phyloP scores from a whole-genome alignment of 2,797 vertebrate genomes.

The Rhynchotus rufescens region DNA sequence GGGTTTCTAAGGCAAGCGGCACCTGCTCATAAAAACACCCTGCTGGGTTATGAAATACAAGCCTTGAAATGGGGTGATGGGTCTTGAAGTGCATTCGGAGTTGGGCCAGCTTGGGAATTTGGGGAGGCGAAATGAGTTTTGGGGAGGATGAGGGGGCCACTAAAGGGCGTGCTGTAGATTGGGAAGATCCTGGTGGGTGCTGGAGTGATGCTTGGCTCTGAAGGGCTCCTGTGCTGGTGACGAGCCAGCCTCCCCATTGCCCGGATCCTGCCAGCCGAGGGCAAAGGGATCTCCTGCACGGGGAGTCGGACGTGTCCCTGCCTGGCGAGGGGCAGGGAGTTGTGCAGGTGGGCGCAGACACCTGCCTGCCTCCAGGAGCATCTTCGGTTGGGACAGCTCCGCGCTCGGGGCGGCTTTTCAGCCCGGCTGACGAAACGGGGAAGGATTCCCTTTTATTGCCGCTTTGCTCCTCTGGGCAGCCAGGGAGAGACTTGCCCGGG shows the following conservation, averaged over 20 bases:
- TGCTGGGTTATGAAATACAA: accelerated
- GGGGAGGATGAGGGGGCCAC: not conserved
- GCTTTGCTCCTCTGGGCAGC: not conserved
- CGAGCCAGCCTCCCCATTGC: not conserved
- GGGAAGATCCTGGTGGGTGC: not conserved
- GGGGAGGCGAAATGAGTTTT: accelerated
- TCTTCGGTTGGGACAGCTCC: accelerated
- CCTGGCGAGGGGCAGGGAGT: accelerated
- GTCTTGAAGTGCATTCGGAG: accelerated
- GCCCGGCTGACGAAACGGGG: not conserved
- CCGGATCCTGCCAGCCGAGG: not conserved
- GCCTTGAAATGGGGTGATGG: not conserved
- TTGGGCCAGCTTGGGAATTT: not conserved
- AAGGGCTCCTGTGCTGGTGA: not conserved
- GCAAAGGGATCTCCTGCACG: not conserved
- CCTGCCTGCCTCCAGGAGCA: accelerated
- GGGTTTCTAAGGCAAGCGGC: not conserved
- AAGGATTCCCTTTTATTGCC: not conserved
- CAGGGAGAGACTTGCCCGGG: not conserved
- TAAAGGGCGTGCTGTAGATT: not conserved
- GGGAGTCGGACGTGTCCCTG: not conserved
- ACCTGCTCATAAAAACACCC: not conserved
- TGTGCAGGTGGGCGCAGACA: not conserved
- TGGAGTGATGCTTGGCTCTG: not conserved
- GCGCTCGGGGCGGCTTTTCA: not conserved